Base-by-base conservation (phyloP, 2,888 invertebrate species). In the Oscheius sp. region DNA sequence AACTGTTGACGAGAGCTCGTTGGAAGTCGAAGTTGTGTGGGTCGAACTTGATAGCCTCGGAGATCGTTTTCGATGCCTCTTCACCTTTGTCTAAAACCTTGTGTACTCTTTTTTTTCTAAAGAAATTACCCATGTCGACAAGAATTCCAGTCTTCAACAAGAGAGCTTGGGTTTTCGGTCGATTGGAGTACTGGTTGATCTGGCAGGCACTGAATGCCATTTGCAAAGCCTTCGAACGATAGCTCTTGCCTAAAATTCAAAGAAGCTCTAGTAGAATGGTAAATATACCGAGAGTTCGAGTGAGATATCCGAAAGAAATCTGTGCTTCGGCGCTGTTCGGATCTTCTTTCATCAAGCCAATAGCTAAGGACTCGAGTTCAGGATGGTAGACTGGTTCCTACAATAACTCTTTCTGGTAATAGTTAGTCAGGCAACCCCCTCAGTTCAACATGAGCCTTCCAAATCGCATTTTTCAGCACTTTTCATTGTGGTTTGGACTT, bases 171-270 rank as follows among this genome's bases (percentile, higher is more conserved):
- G 63, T 37, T 32, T 32, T 53, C 4, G 73, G 37, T 11, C 53
- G 62, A 5, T 48, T 62, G 3, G 32, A 50, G n/a, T 35, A 63
- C 10, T 35, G 21, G 1, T n/a, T 63, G 9, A 47, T 63, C 47
- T 37, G 50, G 57, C 70, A 73, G 3, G 73, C 73, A 7, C 63
- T 63, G 37, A 33, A 42, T 1, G 73, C 62, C 29, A 73, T 55
- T 21, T 73, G 62, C 55, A 73, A 37, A 9, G 63, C 63, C 32
- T 55, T 53, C n/a, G 63, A 2, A 37, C 4, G 7, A 21, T 65
- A 13, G 4, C 48, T 29, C 3, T 11, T 13, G 11, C 65, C 73
- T 73, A 48, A 32, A 42, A 48, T 21, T 2, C n/a, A 48, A 3
- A 32, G 13, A 37, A 42, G 32, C 11, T 13, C 50, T 1, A 2